Base-by-base conservation (phyloP, 1,140 invertebrate genomes). In the Drosophila nikananu region DNA sequence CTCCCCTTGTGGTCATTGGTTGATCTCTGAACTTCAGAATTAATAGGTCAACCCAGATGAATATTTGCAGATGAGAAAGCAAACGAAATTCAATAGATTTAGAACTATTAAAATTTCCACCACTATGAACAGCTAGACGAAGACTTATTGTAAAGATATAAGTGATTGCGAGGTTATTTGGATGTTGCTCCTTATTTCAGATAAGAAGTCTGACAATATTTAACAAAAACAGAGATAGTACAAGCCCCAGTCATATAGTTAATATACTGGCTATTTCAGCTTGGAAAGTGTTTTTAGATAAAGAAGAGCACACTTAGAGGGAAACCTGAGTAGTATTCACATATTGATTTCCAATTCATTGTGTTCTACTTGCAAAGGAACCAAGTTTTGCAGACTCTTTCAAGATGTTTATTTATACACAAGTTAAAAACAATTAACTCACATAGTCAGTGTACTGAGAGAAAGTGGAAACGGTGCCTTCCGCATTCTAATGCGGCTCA, bases 371-470 rank as follows among this genome's bases (percentile, higher is more conserved):
- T 54, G 15, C 49, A 4, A 39, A 19, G 10, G 1, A 57, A 65
- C 27, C 19, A 37, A 55, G n/a, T 37, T 51, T 44, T 35, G 37
- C 44, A 35, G 21, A 58, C 35, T 58, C 42, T 15, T 19, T 9
- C n/a, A 35, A 37, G 35, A 49, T 71, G 52, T 51, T 51, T 75
- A 23, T 42, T 61, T 62, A 15, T 46, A 15, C 15, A 21, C 21
- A 49, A 54, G 67, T 62, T 62, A 35, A 58, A 55, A 76, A 66
- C 71, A 76, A 76, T 75, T 58, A 75, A 65, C 51, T 75, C 37
- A 21, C 48, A 67, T 30, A 52, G 37, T 13, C n/a, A 66, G 64
- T 37, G 41, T 63, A 66, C 64, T 27, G 21, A 25, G 70, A 42
- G 59, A 75, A 76, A 76, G 73, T 73, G 54, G 70, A 73, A 60